Percentiles rank a stretch among this genome's conserved stretches.
These are phyloP conservation scores for Oenanthe melanoleuca DNA, from an alignment of 2,113 vertebrate species.

Conservation along the genomic window DNA sequence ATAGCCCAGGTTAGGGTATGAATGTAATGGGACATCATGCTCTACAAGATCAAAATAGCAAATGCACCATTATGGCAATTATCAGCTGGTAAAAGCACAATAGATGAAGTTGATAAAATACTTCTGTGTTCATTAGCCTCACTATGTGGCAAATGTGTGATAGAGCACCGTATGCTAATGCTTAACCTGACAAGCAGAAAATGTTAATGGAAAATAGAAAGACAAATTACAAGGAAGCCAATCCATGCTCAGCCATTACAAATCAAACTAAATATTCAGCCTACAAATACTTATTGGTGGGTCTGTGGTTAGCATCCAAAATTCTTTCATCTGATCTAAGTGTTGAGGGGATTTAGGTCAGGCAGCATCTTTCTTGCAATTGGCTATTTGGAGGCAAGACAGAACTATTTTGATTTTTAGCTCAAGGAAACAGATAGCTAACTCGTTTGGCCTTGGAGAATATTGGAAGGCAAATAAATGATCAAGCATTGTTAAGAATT, in stretches of 20 bases:
- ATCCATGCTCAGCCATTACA: background rate
- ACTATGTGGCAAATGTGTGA: background rate
- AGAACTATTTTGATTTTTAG: background rate
- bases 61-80: background rate
- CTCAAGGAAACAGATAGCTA: background rate
- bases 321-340: background rate
- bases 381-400: background rate
- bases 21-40: background rate
- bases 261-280: background rate
- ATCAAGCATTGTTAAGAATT: background rate
- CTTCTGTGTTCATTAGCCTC: background rate
- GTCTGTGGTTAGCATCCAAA: background rate
- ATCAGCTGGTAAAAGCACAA: background rate
- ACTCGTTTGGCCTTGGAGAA: background rate
- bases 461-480: background rate
- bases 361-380: background rate
- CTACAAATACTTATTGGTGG: background rate
- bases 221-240: background rate
- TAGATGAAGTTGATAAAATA: background rate
- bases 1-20: background rate
- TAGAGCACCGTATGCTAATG: background rate
- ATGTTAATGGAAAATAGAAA: background rate
- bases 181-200: background rate
- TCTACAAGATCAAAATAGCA: background rate
- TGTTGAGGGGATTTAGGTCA: background rate